Conservation (phyloP, 2,797 vertebrate genomes). For the Calcarius lapponicus region DNA sequence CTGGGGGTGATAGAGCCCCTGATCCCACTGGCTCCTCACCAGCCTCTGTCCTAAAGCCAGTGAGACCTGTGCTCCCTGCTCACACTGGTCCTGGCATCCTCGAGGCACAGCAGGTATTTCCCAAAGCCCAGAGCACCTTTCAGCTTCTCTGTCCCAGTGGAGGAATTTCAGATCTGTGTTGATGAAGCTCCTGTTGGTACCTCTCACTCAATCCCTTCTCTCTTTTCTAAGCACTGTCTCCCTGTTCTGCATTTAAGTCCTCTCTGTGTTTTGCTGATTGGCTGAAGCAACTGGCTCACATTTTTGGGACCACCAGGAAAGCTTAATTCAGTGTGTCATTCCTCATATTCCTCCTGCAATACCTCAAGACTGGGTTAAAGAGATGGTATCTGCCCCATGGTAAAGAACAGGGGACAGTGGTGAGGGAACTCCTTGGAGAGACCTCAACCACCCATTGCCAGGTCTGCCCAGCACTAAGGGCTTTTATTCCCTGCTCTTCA, state of each 20-base stretch:
- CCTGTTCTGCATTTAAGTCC: not conserved
- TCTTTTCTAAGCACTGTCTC: not conserved
- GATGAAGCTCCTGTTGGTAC: not conserved
- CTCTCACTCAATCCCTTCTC: not conserved
- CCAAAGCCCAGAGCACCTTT: not conserved
- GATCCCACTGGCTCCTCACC: not conserved
- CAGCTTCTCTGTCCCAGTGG: not conserved
- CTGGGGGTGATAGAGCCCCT: fast-evolving
- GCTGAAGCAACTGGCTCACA: not conserved
- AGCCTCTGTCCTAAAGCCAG: not conserved
- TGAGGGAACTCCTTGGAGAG: not conserved
- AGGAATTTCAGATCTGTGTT: not conserved
- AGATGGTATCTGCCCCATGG: not conserved
- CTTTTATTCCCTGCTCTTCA: not conserved
- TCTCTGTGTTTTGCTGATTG: not conserved
- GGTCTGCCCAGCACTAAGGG: not conserved
- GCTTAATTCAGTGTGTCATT: not conserved
- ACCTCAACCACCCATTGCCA: not conserved
- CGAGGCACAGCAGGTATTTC: not conserved
- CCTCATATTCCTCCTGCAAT: not conserved
- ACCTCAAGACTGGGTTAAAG: not conserved
- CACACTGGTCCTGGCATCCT: not conserved
- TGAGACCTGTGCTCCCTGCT: not conserved
- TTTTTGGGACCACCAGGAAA: not conserved
- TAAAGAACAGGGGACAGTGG: not conserved